These are phyloP conservation scores for Xanthia togata DNA, from an alignment of 2,888 invertebrate species.

Conservation along the genomic window DNA sequence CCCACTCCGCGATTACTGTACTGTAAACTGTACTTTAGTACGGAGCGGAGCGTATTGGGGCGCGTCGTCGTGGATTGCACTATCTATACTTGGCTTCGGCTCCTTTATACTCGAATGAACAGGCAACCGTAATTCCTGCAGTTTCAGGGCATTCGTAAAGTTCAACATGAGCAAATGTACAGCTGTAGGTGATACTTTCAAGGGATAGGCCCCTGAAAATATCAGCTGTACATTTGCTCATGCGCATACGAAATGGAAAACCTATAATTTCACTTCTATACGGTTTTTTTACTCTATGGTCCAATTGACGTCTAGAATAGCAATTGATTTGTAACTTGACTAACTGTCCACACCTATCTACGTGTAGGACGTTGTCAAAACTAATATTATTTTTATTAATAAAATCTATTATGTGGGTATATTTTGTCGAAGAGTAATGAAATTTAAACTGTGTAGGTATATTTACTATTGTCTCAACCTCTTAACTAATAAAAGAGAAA, in stretches of 20 bases:
- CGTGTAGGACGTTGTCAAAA: conserved; percentile 1
- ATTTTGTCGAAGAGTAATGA: not conserved
- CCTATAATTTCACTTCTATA: not conserved
- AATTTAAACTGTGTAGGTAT: not conserved
- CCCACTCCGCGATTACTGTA: too few relatives aligned
- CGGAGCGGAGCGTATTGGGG: too few relatives aligned
- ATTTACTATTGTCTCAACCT: not conserved
- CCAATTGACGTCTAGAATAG: conserved; percentile 45
- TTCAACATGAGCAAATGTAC: not conserved
- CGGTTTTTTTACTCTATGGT: not conserved
- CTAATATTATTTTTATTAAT: conserved; percentile 11
- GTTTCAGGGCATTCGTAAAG: not conserved
- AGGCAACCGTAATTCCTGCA: not conserved
- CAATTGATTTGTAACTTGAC: conserved; percentile 56
- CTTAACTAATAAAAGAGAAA: too few relatives aligned
- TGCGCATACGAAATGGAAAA: not conserved
- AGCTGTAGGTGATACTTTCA: not conserved
- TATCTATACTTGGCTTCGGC: not conserved
- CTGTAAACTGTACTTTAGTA: too few relatives aligned
- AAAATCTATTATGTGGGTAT: not conserved
- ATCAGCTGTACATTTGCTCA: too few relatives aligned
- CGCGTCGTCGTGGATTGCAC: too few relatives aligned
- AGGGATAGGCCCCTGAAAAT: too few relatives aligned
- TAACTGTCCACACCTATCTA: conserved; percentile 25
- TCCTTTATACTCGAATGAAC: not conserved